Percentiles rank a stretch among this genome's conserved stretches.
Conservation (phyloP, 2,888 invertebrate genomes). For the Drosophila limbata region DNA sequence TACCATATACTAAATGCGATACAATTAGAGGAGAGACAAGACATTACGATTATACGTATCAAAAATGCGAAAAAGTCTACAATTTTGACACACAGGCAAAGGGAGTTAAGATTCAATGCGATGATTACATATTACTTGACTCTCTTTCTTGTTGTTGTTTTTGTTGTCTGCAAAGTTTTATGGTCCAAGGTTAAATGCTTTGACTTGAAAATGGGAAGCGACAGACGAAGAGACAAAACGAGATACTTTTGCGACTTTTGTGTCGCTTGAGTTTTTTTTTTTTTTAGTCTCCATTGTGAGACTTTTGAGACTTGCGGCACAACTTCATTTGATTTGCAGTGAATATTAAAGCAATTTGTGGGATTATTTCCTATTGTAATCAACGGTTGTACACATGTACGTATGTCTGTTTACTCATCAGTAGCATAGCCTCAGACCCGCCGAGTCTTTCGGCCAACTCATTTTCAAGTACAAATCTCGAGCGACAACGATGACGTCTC, state of each 20-base stretch:
- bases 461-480: constrained; percentile 74
- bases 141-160: constrained; percentile 34
- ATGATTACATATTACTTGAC: constrained; percentile 75
- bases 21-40: constrained; percentile 64
- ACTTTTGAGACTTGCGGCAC: constrained; percentile 52
- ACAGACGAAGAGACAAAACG: constrained; percentile 34
- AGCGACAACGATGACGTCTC: constrained; percentile 50
- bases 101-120: constrained; percentile 75
- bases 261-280: constrained; percentile 53
- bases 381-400: constrained; percentile 49
- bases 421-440: constrained; percentile 22
- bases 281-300: constrained; percentile 27
- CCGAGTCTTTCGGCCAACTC: constrained; percentile 58
- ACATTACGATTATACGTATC: constrained; percentile 44
- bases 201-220: constrained; percentile 57
- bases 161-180: constrained; percentile 70
- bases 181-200: constrained; percentile 80
- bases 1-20: constrained; percentile 73
- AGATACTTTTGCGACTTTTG: constrained; percentile 40
- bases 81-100: constrained; percentile 71
- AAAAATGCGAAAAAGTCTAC: constrained; percentile 67
- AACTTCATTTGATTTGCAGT: constrained; percentile 82
- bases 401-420: constrained; percentile 64
- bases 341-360: constrained; percentile 83
- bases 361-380: constrained; percentile 83